A percentile compares a stretch with the other conserved stretches of the same genome.
Evolutionary conservation across 2,888 invertebrate genomes (phyloP).

Genomic region (Ligdia adustata): DNA sequence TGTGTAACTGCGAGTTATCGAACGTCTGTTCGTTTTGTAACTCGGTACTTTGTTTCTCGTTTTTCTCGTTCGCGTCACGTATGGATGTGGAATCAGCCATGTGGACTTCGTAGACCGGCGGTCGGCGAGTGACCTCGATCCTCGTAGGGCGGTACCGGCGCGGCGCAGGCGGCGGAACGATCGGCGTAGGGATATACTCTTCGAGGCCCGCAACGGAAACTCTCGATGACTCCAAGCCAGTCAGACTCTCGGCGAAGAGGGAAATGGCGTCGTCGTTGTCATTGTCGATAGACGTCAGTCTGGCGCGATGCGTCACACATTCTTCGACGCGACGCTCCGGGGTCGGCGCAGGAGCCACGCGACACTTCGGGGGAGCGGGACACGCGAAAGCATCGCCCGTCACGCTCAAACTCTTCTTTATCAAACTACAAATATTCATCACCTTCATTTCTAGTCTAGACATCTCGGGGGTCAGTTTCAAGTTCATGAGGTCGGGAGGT

Average conservation of each 20-base stretch:
- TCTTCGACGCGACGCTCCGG: not conserved
- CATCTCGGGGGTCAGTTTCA: not conserved
- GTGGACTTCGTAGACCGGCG: constrained; percentile 11
- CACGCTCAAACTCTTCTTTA: not conserved
- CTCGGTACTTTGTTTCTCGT: too few relatives aligned
- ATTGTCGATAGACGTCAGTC: constrained; percentile 47
- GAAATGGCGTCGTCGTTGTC: constrained; percentile 71
- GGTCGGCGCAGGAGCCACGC: not conserved
- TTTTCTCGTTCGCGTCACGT: not conserved
- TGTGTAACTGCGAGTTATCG: too few relatives aligned
- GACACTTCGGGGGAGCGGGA: not conserved
- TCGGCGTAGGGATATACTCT: constrained; percentile 56
- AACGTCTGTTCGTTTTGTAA: too few relatives aligned
- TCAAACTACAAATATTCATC: not conserved
- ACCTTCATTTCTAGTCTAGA: not conserved
- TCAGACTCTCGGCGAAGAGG: constrained; percentile 70
- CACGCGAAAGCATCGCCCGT: not conserved
- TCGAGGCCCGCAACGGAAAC: constrained; percentile 36
- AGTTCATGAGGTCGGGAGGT: not conserved
- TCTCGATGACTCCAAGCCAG: constrained; percentile 56
- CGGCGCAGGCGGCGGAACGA: constrained; percentile 25
- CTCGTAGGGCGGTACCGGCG: constrained; percentile 52
- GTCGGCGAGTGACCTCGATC: constrained; percentile 30
- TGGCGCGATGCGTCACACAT: constrained; percentile 13
- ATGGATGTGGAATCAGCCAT: constrained; percentile 18